phyloP scores from a whole-genome alignment of 2,888 invertebrate species.

The Eupithecia pulchellata region DNA sequence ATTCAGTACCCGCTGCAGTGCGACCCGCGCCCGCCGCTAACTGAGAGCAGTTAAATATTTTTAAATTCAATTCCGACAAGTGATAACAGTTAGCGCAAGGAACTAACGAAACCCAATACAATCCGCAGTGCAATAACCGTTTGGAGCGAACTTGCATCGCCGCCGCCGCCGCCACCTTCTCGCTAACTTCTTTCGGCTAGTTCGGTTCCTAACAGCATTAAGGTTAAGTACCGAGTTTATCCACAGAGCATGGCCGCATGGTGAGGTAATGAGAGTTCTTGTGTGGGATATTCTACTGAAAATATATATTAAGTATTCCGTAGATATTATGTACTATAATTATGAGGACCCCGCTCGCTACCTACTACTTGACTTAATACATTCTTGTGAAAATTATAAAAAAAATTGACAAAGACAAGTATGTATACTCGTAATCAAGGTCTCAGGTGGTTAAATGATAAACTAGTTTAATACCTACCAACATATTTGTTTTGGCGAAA shows the following conservation, averaged over 20 bases:
- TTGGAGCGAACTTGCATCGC: conserved; percentile 24
- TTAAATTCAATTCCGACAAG: conserved; percentile 23
- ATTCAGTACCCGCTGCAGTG: too few species aligned
- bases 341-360: too few species aligned
- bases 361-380: too few species aligned
- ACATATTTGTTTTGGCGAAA: too few species aligned
- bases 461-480: too few species aligned
- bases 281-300: not conserved
- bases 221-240: not conserved
- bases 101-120: conserved; percentile 27
- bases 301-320: too few species aligned
- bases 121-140: conserved; percentile 31
- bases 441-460: too few species aligned
- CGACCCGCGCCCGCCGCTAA: conserved; percentile 6
- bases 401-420: too few species aligned
- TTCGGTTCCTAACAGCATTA: conserved; percentile 1
- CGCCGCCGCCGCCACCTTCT: not conserved
- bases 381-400: too few species aligned
- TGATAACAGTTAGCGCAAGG: conserved; percentile 21
- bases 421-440: too few species aligned
- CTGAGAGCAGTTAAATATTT: conserved; percentile 17
- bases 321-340: too few species aligned
- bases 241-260: not conserved
- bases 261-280: not conserved
- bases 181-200: conserved; percentile 25